Percentiles rank a stretch among this genome's conserved stretches.
phyloP scores from a whole-genome alignment of 2,113 vertebrate species.

The Puntigrus tetrazona region DNA sequence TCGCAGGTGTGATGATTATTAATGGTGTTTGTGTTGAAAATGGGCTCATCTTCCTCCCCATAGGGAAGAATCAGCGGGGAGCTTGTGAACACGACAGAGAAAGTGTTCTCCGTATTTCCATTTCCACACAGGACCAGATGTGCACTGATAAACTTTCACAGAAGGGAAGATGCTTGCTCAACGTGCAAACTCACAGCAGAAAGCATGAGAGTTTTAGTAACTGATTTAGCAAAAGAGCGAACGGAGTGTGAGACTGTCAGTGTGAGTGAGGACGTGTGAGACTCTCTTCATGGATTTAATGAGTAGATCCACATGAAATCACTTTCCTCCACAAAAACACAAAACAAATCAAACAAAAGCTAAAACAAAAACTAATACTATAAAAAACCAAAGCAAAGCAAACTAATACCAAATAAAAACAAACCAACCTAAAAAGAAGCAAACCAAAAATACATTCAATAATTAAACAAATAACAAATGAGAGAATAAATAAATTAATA shows the following conservation, averaged over 20 bases:
- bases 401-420: neutral
- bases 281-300: neutral
- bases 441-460: neutral
- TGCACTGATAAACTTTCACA: neutral
- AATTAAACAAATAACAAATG: neutral
- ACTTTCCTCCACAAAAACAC: neutral
- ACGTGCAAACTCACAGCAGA: neutral
- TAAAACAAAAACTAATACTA: neutral
- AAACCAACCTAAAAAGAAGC: neutral
- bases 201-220: neutral
- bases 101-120: neutral
- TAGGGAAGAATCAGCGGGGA: neutral
- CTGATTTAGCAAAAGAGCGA: neutral
- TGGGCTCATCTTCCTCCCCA: neutral
- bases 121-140: neutral
- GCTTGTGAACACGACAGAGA: neutral
- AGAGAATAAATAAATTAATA: neutral
- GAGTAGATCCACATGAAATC: neutral
- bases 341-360: neutral
- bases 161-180: slow-evolving; percentile 3
- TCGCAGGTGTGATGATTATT: slow-evolving; percentile 12
- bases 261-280: neutral
- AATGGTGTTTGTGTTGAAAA: slow-evolving; percentile 33
- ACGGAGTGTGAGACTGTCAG: neutral
- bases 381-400: neutral